Conservation (phyloP, 2,797 vertebrate genomes). For the Liasis olivaceus region DNA sequence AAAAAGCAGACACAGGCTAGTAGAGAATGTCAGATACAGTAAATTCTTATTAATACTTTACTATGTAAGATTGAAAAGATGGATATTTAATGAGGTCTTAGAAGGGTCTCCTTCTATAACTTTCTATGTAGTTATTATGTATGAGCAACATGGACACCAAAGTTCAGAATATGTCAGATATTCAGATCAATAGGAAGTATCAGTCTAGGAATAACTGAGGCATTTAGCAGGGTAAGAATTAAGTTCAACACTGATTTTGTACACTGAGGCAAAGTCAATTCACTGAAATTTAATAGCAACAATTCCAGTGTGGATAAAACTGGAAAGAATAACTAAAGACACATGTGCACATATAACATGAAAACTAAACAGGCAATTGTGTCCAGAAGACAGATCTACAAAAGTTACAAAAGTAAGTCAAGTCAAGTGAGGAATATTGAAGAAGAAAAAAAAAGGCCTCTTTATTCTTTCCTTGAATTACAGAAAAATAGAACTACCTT, state of each 20-base stretch:
- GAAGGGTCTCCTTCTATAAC: background rate
- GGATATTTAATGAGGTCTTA: background rate
- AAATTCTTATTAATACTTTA: background rate
- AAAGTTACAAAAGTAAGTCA: background rate
- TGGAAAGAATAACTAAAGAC: conserved; percentile 62
- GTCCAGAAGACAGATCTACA: conserved; percentile 43
- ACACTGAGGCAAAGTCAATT: accelerated
- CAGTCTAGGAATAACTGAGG: accelerated
- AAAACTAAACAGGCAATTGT: conserved; percentile 59
- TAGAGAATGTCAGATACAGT: background rate
- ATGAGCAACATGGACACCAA: background rate
- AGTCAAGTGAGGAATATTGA: background rate
- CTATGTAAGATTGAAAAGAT: background rate
- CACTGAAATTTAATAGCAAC: background rate
- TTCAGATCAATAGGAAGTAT: background rate
- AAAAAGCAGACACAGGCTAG: accelerated
- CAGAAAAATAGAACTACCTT: background rate
- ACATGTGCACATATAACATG: conserved; percentile 53
- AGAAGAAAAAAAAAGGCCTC: background rate
- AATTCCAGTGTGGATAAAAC: conserved; percentile 32
- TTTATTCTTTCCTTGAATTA: background rate
- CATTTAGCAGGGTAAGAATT: background rate
- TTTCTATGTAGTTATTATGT: background rate
- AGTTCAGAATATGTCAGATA: conserved; percentile 28
- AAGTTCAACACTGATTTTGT: accelerated